Conservation (phyloP, 2,797 vertebrate species). For the Poecilia picta region DNA sequence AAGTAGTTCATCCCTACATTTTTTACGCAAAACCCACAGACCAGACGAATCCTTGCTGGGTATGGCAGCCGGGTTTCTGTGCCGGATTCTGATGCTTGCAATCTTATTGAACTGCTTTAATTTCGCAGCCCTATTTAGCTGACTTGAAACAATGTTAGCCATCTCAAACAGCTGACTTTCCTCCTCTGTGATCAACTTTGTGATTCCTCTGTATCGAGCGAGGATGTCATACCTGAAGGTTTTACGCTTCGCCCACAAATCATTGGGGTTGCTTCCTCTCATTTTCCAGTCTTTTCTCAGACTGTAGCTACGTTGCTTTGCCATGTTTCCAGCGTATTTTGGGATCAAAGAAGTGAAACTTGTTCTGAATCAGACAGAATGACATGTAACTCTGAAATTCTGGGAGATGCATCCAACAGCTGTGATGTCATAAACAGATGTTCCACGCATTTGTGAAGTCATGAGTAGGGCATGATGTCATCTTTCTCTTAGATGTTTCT, state of each 20-base stretch:
- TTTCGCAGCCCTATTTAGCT: neutral
- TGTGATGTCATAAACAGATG: neutral
- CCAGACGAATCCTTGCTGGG: neutral
- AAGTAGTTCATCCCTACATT: neutral
- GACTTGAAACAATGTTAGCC: neutral
- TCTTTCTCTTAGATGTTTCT: neutral
- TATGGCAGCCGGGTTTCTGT: neutral
- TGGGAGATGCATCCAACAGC: neutral
- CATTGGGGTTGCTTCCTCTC: neutral
- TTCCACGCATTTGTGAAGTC: neutral
- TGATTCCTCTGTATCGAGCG: slow-evolving; percentile 3
- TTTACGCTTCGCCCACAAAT: neutral
- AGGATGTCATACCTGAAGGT: neutral
- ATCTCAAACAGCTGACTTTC: neutral
- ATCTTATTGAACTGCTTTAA: neutral
- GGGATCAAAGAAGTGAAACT: neutral
- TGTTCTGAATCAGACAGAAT: neutral
- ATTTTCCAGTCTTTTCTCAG: neutral
- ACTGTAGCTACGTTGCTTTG: neutral
- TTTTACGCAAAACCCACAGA: slow-evolving; percentile 1
- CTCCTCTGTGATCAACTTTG: neutral
- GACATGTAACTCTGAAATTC: neutral
- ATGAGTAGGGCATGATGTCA: neutral
- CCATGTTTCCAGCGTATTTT: neutral
- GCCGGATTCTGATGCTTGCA: neutral